Evolutionary conservation across 2,113 vertebrate species (phyloP), one percentile per base, ranked within the genome.

Genomic region (Bostrychus sinensis): DNA sequence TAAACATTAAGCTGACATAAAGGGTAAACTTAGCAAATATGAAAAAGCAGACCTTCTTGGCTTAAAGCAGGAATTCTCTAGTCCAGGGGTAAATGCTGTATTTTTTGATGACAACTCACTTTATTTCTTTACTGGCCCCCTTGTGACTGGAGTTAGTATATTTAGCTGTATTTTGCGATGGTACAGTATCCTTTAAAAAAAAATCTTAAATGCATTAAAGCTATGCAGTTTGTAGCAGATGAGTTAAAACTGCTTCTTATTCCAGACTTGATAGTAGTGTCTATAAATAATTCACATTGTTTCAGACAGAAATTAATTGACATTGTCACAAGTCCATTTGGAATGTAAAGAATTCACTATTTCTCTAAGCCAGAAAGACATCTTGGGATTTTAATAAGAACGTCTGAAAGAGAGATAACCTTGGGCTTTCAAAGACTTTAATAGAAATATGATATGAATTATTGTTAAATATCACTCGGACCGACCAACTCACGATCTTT

Each of bases 311-410:
- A 12, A 26, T 26, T 12, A 51, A 28, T n/a, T 8, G 6, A 28
- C 5, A 7, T 23, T 16, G 23, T 12, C 22, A 1, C 22, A 7
- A 25, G 22, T 51, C 22, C 7, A 28, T 51, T 28, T n/a, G n/a
- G 20, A 48, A 25, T 48, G 45, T 25, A 23, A 11, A 48, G 22
- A 48, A 25, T 46, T 17, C 17, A 43, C n/a, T n/a, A n/a, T 10
- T 50, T n/a, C 46, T 50, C 7, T 16, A 25, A 51, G 48, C 9
- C 4, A 34, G 1, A 3, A 12, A 14, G n/a, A 17, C 9, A 9
- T 55, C n/a, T 34, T 32, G 28, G n/a, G 30, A 32, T 55, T 55
- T 53, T 53, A 53, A 53, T 30, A n/a, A 19, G 6, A 20, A 55
- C 9, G 0, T 55, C 16, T 55, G 28, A 20, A 55, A 11, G 6